Conservation (phyloP, 2,113 vertebrate genomes). For the Chiloscyllium plagiosum region DNA sequence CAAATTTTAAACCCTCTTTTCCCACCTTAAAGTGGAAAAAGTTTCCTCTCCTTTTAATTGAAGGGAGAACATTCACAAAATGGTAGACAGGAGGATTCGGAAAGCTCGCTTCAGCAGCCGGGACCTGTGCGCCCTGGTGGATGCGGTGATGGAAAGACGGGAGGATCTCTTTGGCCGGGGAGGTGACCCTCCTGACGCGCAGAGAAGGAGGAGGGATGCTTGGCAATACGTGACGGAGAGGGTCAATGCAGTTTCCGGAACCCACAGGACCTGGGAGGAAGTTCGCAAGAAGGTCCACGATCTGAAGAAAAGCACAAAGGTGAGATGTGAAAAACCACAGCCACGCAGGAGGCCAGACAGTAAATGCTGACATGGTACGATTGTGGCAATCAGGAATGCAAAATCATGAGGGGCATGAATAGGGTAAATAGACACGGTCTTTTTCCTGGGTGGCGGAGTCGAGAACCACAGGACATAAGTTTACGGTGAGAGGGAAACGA, state of each 20-base stretch:
- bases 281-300: rapidly evolving
- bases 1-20: neutral
- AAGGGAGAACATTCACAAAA: neutral
- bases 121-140: neutral
- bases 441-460: too few species aligned
- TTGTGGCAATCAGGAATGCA: neutral
- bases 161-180: neutral
- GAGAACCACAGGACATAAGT: too few species aligned
- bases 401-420: neutral
- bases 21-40: neutral
- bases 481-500: too few species aligned
- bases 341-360: neutral
- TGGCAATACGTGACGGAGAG: neutral
- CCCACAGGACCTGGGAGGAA: rapidly evolving
- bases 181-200: neutral
- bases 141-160: neutral
- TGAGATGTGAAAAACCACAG: slow-evolving; percentile 40
- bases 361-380: neutral
- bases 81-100: neutral
- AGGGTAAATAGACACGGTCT: too few species aligned
- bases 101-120: neutral
- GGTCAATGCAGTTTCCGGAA: neutral
- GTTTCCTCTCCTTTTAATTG: neutral
- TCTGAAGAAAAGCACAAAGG: neutral
- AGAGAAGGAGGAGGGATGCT: neutral